Evolutionary conservation across 2,797 vertebrate genomes (phyloP).

Genomic region (Hafferia zeledoni): DNA sequence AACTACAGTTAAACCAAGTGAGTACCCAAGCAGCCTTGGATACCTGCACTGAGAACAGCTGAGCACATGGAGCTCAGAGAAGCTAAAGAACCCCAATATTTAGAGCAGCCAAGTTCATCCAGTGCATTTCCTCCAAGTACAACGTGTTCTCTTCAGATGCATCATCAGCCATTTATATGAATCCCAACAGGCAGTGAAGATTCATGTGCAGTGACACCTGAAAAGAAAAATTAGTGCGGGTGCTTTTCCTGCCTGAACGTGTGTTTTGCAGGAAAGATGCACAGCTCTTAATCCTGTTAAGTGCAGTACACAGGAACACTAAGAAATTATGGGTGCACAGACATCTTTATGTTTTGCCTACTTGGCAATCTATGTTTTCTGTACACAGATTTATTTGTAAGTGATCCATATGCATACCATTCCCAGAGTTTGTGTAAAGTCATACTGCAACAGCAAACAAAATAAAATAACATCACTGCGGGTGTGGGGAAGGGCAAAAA

Average conservation of each 20-base stretch:
- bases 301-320: neutral
- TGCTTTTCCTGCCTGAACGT: neutral
- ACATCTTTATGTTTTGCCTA: constrained; percentile 55
- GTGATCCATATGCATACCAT: constrained; percentile 37
- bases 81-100: neutral
- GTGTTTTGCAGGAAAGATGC: neutral
- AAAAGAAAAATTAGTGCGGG: neutral
- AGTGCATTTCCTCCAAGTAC: neutral
- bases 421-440: neutral
- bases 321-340: neutral
- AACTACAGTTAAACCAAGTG: neutral
- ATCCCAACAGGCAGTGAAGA: neutral
- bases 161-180: neutral
- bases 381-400: constrained; percentile 53
- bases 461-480: neutral
- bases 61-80: neutral
- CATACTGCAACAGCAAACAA: neutral
- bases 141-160: neutral
- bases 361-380: constrained; percentile 53
- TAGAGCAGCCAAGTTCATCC: neutral
- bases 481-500: neutral
- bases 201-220: neutral
- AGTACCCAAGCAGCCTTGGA: neutral
- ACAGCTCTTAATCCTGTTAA: constrained; percentile 18
- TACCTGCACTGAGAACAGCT: neutral